Conservation (phyloP, 2,113 vertebrate genomes). For the Callipepla squamata region DNA sequence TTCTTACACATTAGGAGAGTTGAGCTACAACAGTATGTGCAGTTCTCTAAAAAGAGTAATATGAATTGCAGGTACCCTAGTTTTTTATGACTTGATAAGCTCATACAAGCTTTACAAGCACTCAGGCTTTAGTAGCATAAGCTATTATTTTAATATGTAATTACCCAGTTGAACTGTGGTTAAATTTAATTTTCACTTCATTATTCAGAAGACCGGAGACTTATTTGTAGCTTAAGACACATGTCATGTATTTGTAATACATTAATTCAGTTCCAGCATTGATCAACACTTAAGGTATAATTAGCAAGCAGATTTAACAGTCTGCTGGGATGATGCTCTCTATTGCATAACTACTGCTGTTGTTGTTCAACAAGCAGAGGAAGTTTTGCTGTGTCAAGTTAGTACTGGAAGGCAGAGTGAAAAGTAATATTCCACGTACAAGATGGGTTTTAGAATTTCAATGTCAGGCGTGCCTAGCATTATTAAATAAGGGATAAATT, state of each 20-base stretch:
- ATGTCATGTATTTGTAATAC: not conserved
- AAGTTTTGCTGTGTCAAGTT: not conserved
- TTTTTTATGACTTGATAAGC: not conserved
- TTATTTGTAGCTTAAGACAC: conserved; percentile 22
- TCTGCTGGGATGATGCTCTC: not conserved
- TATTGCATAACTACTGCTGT: not conserved
- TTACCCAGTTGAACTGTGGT: conserved; percentile 23
- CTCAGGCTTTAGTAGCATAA: not conserved
- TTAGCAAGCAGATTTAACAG: conserved; percentile 31
- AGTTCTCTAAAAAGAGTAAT: not conserved
- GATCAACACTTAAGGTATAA: not conserved
- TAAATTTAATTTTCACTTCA: conserved; percentile 20
- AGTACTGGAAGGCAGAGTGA: not conserved
- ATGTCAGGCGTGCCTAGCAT: not conserved
- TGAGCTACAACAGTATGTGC: not conserved
- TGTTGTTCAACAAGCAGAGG: not conserved
- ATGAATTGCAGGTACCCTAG: not conserved
- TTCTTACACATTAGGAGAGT: not conserved
- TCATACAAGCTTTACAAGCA: not conserved
- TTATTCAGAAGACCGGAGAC: conserved; percentile 31
- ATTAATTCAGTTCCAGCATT: conserved; percentile 18
- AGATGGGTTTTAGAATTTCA: not conserved
- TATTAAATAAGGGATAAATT: not conserved
- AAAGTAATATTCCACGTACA: not conserved
- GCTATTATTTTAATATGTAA: conserved; percentile 28